Evolutionary conservation across 2,797 vertebrate genomes (phyloP).

Genomic region (Urosaurus nigricauda): DNA sequence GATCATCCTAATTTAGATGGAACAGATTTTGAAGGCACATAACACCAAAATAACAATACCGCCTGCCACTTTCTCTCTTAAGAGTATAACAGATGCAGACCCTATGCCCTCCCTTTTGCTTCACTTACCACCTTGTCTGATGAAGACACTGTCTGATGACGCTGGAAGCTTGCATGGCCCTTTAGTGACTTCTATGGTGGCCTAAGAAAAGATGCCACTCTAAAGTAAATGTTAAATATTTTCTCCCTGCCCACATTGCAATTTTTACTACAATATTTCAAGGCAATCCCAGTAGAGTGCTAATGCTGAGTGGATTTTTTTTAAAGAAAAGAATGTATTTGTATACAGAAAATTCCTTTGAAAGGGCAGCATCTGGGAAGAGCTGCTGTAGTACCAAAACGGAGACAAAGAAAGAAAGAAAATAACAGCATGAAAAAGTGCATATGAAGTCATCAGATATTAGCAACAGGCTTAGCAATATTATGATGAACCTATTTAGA

Average conservation of each 20-base stretch:
- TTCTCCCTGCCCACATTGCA: too few relatives aligned
- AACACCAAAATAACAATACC: too few relatives aligned
- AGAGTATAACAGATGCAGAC: neutral
- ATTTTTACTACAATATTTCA: neutral
- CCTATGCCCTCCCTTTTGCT: neutral
- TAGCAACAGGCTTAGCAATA: neutral
- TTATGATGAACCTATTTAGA: neutral
- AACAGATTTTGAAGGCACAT: too few relatives aligned
- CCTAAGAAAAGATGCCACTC: neutral
- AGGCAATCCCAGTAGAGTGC: neutral
- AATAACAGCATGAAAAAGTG: neutral
- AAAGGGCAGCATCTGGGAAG: neutral
- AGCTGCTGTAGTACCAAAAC: neutral
- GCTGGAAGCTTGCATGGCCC: neutral
- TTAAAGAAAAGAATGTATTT: neutral
- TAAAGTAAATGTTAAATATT: too few relatives aligned
- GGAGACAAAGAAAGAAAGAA: too few relatives aligned
- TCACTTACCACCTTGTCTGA: neutral
- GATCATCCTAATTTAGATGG: too few relatives aligned
- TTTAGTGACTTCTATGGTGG: neutral
- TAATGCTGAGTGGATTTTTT: too few relatives aligned
- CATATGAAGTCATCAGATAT: neutral
- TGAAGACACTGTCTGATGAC: neutral
- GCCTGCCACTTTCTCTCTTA: neutral
- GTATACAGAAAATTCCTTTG: neutral